These are phyloP conservation scores for Myotis planiceps DNA, from an alignment of 2,797 vertebrate species.

Conservation along the genomic window DNA sequence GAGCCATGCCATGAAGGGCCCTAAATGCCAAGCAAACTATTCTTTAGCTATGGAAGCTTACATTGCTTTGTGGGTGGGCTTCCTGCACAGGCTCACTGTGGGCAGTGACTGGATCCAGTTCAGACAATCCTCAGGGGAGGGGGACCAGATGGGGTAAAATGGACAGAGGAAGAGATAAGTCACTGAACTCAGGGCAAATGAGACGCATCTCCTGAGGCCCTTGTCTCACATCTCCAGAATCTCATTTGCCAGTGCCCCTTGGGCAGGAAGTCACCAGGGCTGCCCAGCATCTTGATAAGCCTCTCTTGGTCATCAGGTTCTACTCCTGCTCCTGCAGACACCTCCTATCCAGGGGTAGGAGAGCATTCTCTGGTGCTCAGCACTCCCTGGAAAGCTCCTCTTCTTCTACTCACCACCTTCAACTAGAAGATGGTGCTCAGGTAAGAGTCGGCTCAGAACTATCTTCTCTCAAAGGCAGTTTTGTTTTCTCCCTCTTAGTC, in stretches of 20 bases:
- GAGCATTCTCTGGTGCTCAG: background rate
- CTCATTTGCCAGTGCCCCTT: background rate
- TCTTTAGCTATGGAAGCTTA: background rate
- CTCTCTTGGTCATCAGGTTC: background rate
- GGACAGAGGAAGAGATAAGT: background rate
- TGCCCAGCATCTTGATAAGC: constrained; percentile 1
- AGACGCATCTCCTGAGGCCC: background rate
- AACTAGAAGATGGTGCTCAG: background rate
- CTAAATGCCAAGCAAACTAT: background rate
- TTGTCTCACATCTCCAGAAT: background rate
- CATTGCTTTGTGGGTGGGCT: accelerated
- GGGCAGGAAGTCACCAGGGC: background rate
- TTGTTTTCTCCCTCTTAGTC: background rate
- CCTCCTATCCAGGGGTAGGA: background rate
- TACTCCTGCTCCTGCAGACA: background rate
- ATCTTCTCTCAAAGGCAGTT: background rate
- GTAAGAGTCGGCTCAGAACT: background rate
- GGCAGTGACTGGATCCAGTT: background rate
- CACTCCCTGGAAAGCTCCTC: background rate
- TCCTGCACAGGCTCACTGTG: background rate
- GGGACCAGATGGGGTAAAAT: background rate
- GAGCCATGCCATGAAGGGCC: no score
- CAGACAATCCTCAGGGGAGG: background rate
- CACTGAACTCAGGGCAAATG: background rate
- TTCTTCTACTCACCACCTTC: background rate